A percentile compares a stretch with the other conserved stretches of the same genome.
phyloP scores from a whole-genome alignment of 2,113 vertebrate genomes.

The Phrynocephalus versicolor region DNA sequence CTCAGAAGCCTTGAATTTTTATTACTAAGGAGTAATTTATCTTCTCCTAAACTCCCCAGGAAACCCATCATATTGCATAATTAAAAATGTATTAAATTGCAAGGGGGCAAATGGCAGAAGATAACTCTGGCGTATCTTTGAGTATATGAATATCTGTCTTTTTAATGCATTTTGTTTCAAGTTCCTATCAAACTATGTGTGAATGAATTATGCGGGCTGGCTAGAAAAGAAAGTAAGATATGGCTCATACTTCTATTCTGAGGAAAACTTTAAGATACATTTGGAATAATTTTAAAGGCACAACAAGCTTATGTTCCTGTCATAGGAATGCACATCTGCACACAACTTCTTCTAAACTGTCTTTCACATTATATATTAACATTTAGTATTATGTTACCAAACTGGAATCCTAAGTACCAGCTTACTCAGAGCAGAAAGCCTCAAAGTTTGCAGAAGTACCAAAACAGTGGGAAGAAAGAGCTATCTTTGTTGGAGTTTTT shows the following conservation, averaged over 20 bases:
- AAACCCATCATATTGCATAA: conserved; percentile 44
- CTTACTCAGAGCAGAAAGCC: not conserved
- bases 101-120: conserved; percentile 31
- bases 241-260: not conserved
- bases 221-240: not conserved
- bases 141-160: conserved; percentile 20
- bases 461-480: not conserved
- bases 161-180: not conserved
- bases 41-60: conserved; percentile 36
- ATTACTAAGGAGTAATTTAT: conserved; percentile 41
- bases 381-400: not conserved
- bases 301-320: not conserved
- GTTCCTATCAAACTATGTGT: not conserved
- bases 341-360: not conserved
- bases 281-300: not conserved
- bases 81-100: conserved; percentile 41
- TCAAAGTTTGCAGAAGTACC: not conserved
- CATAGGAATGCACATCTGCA: not conserved
- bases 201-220: not conserved
- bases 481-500: too few relatives aligned
- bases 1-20: conserved; percentile 27
- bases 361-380: too few relatives aligned
- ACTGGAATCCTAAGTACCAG: not conserved
- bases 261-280: not conserved
- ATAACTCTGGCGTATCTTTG: conserved; percentile 28